Evolutionary conservation across 1,140 invertebrate species (phyloP).

Genomic region (Ptiloglossa arizonensis): DNA sequence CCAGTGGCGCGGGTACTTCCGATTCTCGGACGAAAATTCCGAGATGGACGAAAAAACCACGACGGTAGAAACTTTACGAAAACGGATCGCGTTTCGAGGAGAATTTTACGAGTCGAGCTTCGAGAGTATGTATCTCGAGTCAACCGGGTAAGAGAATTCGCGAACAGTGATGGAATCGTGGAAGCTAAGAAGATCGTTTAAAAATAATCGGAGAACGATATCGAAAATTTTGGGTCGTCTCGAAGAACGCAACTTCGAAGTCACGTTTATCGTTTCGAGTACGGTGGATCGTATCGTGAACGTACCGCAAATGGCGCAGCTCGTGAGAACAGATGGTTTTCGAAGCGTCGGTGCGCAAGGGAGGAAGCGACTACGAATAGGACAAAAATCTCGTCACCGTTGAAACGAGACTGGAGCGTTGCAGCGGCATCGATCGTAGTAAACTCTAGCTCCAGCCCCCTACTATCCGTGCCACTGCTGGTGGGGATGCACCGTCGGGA

Average conservation of each 20-base stretch:
- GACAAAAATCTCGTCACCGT: conserved; percentile 36
- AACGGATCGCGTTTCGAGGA: background rate
- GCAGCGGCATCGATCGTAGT: conserved; percentile 53
- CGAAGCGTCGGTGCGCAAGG: too few species aligned
- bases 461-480: conserved; percentile 50
- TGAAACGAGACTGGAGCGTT: conserved; percentile 41
- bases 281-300: background rate
- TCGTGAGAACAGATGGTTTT: background rate
- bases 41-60: conserved; percentile 7
- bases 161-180: too few species aligned
- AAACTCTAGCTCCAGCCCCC: conserved; percentile 49
- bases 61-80: background rate
- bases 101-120: too few species aligned
- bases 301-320: background rate
- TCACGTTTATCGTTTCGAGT: background rate
- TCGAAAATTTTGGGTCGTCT: background rate
- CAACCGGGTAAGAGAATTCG: too few species aligned
- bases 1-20: conserved; percentile 56
- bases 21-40: conserved; percentile 7
- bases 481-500: conserved; percentile 43
- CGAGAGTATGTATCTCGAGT: too few species aligned
- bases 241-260: background rate
- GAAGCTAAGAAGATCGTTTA: background rate
- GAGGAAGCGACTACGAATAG: background rate
- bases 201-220: background rate